Percentiles rank a stretch among this genome's conserved stretches.
These are phyloP conservation scores for Mastomys coucha DNA, from an alignment of 2,113 vertebrate species.

Conservation along the genomic window DNA sequence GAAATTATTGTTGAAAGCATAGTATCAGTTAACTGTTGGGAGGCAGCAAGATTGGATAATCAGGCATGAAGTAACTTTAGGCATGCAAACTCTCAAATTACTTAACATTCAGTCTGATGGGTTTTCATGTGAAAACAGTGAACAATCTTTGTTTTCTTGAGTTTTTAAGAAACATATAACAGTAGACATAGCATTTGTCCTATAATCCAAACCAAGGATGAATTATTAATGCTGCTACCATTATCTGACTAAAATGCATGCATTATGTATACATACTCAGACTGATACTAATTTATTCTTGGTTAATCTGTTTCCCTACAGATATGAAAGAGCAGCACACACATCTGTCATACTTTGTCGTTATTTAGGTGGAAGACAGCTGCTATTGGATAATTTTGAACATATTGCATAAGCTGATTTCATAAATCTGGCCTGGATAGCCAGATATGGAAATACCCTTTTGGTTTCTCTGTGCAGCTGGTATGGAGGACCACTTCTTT, in stretches of 20 bases:
- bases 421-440: no score
- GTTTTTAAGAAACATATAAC: background rate
- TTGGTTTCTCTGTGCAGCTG: background rate
- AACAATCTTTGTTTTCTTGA: background rate
- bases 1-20: background rate
- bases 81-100: background rate
- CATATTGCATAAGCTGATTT: background rate
- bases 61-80: background rate
- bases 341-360: background rate
- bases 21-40: background rate
- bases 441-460: background rate
- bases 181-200: background rate
- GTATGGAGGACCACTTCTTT: no score
- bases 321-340: background rate
- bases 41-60: background rate
- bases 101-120: background rate
- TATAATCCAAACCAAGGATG: background rate
- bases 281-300: slow-evolving; percentile 20
- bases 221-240: background rate
- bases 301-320: background rate
- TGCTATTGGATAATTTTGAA: background rate
- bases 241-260: slow-evolving; percentile 25
- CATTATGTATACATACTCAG: background rate
- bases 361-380: background rate
- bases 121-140: background rate